phyloP scores from a whole-genome alignment of 2,888 invertebrate genomes.

The Drosophila mercatorum region DNA sequence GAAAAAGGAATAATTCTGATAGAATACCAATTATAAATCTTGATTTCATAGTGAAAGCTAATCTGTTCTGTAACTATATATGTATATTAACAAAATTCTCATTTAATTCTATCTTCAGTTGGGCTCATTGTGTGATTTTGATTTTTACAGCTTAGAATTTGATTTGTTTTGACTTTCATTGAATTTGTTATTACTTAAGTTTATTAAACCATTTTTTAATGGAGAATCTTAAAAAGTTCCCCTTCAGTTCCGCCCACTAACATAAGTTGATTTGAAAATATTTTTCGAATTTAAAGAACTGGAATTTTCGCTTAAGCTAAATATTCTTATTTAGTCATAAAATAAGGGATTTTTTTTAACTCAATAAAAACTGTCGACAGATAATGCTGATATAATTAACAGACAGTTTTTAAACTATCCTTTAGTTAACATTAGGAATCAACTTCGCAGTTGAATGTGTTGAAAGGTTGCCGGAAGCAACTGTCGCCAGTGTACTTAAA shows the following conservation, averaged over 20 bases:
- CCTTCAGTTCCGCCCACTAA: not conserved
- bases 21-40: no score
- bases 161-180: not conserved
- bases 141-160: not conserved
- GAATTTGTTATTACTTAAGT: not conserved
- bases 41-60: no score
- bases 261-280: not conserved
- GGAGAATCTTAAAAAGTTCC: not conserved
- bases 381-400: not conserved
- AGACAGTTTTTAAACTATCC: not conserved
- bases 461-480: constrained; percentile 7
- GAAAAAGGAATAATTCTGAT: no score
- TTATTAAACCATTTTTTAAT: not conserved
- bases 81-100: no score
- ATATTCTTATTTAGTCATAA: not conserved
- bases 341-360: not conserved
- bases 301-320: not conserved
- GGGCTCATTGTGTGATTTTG: not conserved
- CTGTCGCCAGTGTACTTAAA: not conserved
- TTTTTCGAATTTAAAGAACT: not conserved
- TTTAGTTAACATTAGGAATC: not conserved
- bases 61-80: no score
- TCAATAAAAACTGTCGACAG: no score
- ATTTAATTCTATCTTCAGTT: no score
- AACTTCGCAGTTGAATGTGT: not conserved